A percentile compares a stretch with the other conserved stretches of the same genome.
phyloP scores from a whole-genome alignment of 1,140 invertebrate species.

The Lepidurus apus region DNA sequence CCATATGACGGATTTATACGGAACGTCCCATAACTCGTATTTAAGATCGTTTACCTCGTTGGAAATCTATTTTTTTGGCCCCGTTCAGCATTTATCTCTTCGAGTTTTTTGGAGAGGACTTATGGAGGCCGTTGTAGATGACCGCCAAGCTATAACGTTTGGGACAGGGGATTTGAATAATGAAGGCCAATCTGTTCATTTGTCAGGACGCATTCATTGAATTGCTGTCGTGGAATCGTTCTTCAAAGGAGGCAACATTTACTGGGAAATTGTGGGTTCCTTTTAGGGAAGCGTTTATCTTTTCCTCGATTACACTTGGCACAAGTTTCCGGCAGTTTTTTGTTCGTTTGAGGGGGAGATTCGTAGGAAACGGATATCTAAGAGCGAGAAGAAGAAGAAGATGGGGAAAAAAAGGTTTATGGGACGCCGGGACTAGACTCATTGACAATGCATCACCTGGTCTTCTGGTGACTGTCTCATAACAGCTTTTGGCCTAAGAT shows the following conservation, averaged over 20 bases:
- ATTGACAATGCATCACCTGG: slow-evolving; percentile 19
- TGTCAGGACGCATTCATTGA: not conserved
- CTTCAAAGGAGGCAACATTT: no score
- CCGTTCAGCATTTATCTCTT: not conserved
- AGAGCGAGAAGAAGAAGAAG: not conserved
- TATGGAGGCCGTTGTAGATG: not conserved
- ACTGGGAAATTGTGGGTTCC: not conserved
- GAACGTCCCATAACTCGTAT: not conserved
- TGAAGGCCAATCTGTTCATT: not conserved
- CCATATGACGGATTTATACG: not conserved
- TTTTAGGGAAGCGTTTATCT: not conserved
- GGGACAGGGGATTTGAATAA: not conserved
- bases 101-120: not conserved
- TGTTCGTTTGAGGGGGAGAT: not conserved
- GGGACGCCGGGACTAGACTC: slow-evolving; percentile 7
- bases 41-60: no score
- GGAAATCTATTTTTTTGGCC: not conserved
- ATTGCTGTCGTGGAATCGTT: no score
- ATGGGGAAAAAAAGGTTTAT: not conserved
- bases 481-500: slow-evolving; percentile 8
- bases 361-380: not conserved
- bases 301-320: not conserved
- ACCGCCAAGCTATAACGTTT: not conserved
- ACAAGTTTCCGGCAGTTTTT: no score
- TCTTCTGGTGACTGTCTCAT: slow-evolving; percentile 14